These are phyloP conservation scores for Chesias legatella DNA, from an alignment of 2,888 invertebrate species.

Conservation along the genomic window DNA sequence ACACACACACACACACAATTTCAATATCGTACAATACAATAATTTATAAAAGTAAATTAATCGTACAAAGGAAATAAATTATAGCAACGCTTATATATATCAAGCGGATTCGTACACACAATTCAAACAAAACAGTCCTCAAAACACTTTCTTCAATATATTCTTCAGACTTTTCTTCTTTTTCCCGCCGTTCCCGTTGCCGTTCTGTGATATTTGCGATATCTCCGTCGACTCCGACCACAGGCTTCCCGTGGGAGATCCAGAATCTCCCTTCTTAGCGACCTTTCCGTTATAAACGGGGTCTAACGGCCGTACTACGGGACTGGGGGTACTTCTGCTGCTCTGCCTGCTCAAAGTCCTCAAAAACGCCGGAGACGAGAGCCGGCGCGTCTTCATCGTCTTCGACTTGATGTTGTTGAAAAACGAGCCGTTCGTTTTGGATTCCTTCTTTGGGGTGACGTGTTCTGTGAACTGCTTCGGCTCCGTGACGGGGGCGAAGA, in stretches of 20 bases:
- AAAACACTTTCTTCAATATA: constrained; percentile 90
- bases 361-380: constrained; percentile 82
- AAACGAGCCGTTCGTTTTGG: constrained; percentile 72
- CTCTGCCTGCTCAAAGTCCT: constrained; percentile 78
- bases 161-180: constrained; percentile 86
- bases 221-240: constrained; percentile 74
- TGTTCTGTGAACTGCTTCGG: constrained; percentile 60
- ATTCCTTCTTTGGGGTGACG: constrained; percentile 47
- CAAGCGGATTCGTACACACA: constrained; percentile 29
- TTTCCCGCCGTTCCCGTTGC: constrained; percentile 57
- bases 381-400: constrained; percentile 73
- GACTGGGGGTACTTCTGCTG: constrained; percentile 64
- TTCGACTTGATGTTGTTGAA: constrained; percentile 71
- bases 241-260: constrained; percentile 69
- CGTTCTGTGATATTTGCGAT: constrained; percentile 60
- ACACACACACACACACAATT: constrained; percentile 25
- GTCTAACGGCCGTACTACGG: constrained; percentile 54
- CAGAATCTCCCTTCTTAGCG: constrained; percentile 61
- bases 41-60: constrained; percentile 51
- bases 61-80: constrained; percentile 69
- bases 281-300: constrained; percentile 62
- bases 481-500: constrained; percentile 70
- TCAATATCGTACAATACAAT: constrained; percentile 41
- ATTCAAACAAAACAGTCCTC: constrained; percentile 45
- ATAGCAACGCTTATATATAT: constrained; percentile 47